Evolutionary conservation across 1,140 invertebrate genomes (phyloP).

Genomic region (Nomia melanderi): DNA sequence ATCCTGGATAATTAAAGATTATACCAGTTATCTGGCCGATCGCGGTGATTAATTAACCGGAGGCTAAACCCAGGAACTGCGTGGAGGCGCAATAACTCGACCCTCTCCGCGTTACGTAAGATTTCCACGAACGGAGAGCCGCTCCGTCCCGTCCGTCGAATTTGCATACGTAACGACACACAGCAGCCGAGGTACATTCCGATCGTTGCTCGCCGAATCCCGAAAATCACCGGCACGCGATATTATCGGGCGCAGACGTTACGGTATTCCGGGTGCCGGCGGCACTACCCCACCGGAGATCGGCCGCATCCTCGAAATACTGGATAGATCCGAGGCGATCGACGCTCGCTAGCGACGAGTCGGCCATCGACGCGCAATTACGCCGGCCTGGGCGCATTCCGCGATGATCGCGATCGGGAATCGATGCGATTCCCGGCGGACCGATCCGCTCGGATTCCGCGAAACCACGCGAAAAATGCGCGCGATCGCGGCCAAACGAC

Average conservation of each 20-base stretch:
- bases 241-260: conserved; percentile 9
- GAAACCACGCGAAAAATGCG: neutral
- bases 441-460: neutral
- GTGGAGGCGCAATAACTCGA: neutral
- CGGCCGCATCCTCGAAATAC: neutral
- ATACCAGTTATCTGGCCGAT: neutral
- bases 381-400: neutral
- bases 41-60: neutral
- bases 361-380: neutral
- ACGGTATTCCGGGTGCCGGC: neutral
- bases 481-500: neutral
- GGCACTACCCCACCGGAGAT: neutral
- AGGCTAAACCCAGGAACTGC: neutral
- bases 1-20: neutral
- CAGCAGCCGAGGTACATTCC: conserved; percentile 1
- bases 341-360: too few species aligned
- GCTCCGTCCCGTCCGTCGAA: neutral
- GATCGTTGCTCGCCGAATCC: neutral
- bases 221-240: conserved; percentile 1
- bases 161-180: conserved; percentile 8
- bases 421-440: conserved; percentile 5
- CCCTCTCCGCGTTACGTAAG: neutral
- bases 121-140: neutral
- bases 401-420: neutral
- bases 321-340: conserved; percentile 1